phyloP scores from a whole-genome alignment of 2,888 invertebrate genomes.

The Dermolepida albohirtum region DNA sequence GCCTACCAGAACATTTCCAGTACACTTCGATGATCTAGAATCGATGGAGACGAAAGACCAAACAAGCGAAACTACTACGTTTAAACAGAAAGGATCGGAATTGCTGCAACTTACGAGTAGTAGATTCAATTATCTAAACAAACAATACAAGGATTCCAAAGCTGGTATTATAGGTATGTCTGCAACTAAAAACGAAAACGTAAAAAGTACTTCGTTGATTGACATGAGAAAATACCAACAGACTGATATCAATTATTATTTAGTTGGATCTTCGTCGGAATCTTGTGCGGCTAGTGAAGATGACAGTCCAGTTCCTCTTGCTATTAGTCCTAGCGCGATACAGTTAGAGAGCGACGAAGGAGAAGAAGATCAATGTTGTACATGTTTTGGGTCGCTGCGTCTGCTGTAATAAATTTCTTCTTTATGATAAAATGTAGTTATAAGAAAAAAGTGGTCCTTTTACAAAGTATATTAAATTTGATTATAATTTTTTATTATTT shows the following conservation, averaged over 20 bases:
- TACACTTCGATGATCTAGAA: constrained; percentile 34
- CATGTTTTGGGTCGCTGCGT: constrained; percentile 26
- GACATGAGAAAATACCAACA: constrained; percentile 30
- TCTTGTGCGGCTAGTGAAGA: constrained; percentile 21
- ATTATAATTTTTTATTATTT: not conserved
- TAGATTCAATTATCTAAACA: not conserved
- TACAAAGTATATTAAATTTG: too few relatives aligned
- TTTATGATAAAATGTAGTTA: not conserved
- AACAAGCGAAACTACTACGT: not conserved
- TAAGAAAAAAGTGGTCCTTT: too few relatives aligned
- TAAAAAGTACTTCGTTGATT: constrained; percentile 12
- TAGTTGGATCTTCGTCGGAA: constrained; percentile 23
- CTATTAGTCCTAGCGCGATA: constrained; percentile 19
- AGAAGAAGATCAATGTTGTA: constrained; percentile 17
- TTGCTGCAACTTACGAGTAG: constrained; percentile 12
- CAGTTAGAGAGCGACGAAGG: constrained; percentile 9
- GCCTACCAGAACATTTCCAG: constrained; percentile 24
- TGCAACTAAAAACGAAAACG: not conserved
- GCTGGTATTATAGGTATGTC: too few relatives aligned
- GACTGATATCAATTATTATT: constrained; percentile 33
- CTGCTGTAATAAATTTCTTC: constrained; percentile 11
- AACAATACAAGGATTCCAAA: too few relatives aligned
- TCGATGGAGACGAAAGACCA: constrained; percentile 15
- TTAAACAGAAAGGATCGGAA: constrained; percentile 36
- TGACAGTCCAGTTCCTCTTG: constrained; percentile 2